Evolutionary conservation across 2,113 vertebrate species (phyloP), one percentile per base, ranked within the genome.

Genomic region (Octodon degus): DNA sequence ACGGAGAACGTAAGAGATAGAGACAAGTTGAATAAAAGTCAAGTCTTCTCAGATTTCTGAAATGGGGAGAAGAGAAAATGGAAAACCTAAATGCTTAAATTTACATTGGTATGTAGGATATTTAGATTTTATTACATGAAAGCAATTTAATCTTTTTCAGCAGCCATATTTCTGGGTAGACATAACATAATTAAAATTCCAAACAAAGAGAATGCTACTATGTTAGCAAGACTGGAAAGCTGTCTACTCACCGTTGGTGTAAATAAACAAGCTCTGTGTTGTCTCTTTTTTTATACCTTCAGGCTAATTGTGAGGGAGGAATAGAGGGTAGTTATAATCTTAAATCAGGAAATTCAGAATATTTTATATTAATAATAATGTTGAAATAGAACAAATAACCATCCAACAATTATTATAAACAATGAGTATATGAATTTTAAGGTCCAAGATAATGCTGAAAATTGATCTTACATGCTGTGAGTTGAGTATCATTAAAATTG

Each of bases 271-370:
- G 77, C 96, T 97, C 76, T 98, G 97, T 1, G 98, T 98, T 55
- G 93, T 96, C 82, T 98, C 97, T 62, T 89, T 98, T 94, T 93
- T 93, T 77, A 98, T 94, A 40, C 98, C 98, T 98, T 98, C 98
- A 43, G 98, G 94, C 98, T 98, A 82, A 62, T 37, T 13, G 68
- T 4, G 5, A 43, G 37, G 60, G 14, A 81, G 95, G 95, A 74
- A 67, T 53, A 70, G 27, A n/a, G 43, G 2, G 20, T 25, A 55
- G 17, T 76, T 13, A 55, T 20, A 4, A 55, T 50, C 55, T 86
- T 30, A 58, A 25, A 43, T 55, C 1, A 68, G 68, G 67, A 90
- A 79, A 47, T 86, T 89, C n/a, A 90, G 58, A n/a, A 43, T 77
- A 77, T 85, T 84, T 55, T 30, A 43, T 81, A 68, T 85, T 65